Conservation (phyloP, 2,113 vertebrate genomes). For the Dicrurus megarhynchus region DNA sequence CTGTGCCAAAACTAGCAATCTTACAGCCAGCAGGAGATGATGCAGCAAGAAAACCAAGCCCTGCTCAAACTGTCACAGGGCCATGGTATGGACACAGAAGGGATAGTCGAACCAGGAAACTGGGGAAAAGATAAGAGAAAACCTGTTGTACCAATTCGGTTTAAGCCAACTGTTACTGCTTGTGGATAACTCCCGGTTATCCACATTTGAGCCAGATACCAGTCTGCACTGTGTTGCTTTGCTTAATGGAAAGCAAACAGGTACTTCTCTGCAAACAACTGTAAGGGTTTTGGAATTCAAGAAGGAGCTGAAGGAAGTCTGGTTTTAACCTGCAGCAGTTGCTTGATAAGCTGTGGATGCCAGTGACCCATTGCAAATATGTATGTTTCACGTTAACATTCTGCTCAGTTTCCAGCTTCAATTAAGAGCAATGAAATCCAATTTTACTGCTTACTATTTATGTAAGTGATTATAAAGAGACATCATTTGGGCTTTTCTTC, state of each 20-base stretch:
- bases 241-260: background rate
- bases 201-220: background rate
- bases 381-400: background rate
- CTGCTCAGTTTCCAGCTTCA: background rate
- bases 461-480: background rate
- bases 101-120: fast-evolving
- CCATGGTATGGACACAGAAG: background rate
- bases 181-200: background rate
- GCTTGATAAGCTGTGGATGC: background rate
- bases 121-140: background rate
- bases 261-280: background rate
- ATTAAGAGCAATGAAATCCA: background rate
- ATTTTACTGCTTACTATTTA: background rate
- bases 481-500: background rate
- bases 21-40: background rate
- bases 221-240: background rate
- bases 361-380: background rate
- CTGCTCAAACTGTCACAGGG: background rate
- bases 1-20: background rate
- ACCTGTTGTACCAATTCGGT: background rate
- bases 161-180: background rate
- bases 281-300: background rate
- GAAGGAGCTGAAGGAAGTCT: background rate
- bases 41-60: background rate
- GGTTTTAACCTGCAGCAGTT: background rate